Percentiles rank a stretch among this genome's conserved stretches.
Conservation (phyloP, 2,888 invertebrate genomes). For the Spilosoma lubricipeda region DNA sequence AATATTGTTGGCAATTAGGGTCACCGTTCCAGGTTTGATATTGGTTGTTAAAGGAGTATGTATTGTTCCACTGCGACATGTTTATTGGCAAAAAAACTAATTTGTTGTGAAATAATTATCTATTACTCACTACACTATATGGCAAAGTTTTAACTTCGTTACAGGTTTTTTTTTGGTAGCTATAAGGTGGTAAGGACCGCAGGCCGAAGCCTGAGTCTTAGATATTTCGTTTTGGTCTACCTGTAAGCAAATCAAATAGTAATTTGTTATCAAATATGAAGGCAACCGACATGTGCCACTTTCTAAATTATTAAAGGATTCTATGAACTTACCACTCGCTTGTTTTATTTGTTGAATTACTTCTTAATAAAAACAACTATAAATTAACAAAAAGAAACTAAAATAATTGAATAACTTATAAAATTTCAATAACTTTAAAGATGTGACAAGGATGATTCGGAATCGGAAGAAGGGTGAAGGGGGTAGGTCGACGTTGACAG, state of each 20-base stretch:
- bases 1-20: slow-evolving; percentile 71
- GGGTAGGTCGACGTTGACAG: slow-evolving; percentile 63
- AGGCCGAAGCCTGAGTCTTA: slow-evolving; percentile 81
- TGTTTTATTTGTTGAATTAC: slow-evolving; percentile 52
- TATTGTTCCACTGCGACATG: slow-evolving; percentile 83
- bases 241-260: slow-evolving; percentile 60
- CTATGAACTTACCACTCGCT: slow-evolving; percentile 66
- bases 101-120: slow-evolving; percentile 63
- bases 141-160: slow-evolving; percentile 47
- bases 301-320: slow-evolving; percentile 39
- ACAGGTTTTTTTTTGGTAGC: slow-evolving; percentile 45
- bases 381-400: slow-evolving; percentile 71
- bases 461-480: slow-evolving; percentile 60
- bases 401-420: slow-evolving; percentile 77
- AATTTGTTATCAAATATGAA: slow-evolving; percentile 55
- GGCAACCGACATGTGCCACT: slow-evolving; percentile 68
- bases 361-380: slow-evolving; percentile 59
- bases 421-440: slow-evolving; percentile 66
- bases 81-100: slow-evolving; percentile 50
- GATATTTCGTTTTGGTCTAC: slow-evolving; percentile 51
- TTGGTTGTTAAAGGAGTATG: slow-evolving; percentile 76
- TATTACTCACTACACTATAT: slow-evolving; percentile 36
- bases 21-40: slow-evolving; percentile 77
- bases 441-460: slow-evolving; percentile 76
- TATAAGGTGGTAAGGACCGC: slow-evolving; percentile 62